Conservation (phyloP, 2,888 invertebrate species). For the Pyrocoelia pectoralis region DNA sequence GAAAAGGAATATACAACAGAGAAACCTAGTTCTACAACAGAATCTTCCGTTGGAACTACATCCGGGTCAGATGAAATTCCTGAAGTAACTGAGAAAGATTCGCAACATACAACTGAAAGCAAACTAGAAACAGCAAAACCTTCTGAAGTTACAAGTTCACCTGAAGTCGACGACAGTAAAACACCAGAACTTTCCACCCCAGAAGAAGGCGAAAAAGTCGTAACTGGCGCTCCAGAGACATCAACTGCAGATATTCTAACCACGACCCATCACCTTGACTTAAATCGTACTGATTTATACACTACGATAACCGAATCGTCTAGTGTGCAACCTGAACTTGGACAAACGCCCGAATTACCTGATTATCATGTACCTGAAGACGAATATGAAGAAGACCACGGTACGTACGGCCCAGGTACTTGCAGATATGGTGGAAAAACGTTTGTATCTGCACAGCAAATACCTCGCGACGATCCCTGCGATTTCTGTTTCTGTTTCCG, state of each 20-base stretch:
- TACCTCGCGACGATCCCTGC: conserved; percentile 92
- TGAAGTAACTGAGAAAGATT: conserved; percentile 7
- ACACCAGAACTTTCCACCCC: neutral
- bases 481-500: conserved; percentile 98
- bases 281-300: neutral
- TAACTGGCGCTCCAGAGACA: neutral
- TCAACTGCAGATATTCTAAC: neutral
- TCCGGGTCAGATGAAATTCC: no score
- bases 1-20: conserved; percentile 16
- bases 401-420: conserved; percentile 85
- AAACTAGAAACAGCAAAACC: conserved; percentile 6
- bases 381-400: conserved; percentile 79
- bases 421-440: conserved; percentile 92
- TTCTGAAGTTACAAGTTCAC: neutral
- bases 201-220: neutral
- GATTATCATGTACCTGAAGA: conserved; percentile 59
- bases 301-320: conserved; percentile 24
- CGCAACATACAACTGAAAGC: conserved; percentile 21
- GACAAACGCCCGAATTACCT: conserved; percentile 51
- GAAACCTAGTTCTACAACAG: neutral
- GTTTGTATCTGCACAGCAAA: conserved; percentile 94
- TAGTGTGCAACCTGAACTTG: conserved; percentile 42
- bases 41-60: neutral
- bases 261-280: neutral
- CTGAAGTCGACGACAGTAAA: neutral